These are phyloP conservation scores for Apoda limacodes DNA, from an alignment of 2,888 invertebrate species.

Conservation along the genomic window DNA sequence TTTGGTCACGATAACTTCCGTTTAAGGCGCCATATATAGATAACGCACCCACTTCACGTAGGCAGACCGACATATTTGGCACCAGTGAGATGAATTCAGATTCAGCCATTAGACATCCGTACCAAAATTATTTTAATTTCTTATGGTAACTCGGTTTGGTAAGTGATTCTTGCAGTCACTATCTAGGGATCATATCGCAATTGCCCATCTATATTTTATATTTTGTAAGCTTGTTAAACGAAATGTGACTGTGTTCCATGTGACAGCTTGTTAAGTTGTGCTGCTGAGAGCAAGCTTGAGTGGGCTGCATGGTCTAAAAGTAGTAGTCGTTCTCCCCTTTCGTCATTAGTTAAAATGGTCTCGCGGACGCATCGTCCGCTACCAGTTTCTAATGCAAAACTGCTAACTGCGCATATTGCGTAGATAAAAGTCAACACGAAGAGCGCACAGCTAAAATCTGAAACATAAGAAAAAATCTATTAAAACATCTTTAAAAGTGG, in stretches of 20 bases:
- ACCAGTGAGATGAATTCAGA: no score
- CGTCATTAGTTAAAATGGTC: constrained; percentile 30
- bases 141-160: no score
- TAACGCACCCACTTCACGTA: no score
- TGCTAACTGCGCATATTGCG: constrained; percentile 57
- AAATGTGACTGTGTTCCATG: constrained; percentile 52
- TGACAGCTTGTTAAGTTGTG: constrained; percentile 52
- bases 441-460: constrained; percentile 51
- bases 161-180: no score
- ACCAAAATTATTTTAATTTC: no score
- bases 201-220: not conserved
- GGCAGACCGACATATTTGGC: no score
- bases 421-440: constrained; percentile 54
- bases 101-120: no score
- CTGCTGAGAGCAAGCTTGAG: constrained; percentile 55
- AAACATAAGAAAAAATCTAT: no score
- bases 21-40: no score
- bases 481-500: no score
- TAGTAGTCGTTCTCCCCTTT: constrained; percentile 49
- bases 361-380: constrained; percentile 34
- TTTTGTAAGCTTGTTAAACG: constrained; percentile 36
- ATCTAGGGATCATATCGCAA: not conserved
- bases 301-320: constrained; percentile 57
- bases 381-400: constrained; percentile 50
- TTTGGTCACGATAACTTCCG: no score